A percentile compares a stretch with the other conserved stretches of the same genome.
These are phyloP conservation scores for Novumbra hubbsi DNA, from an alignment of 2,797 vertebrate species.

Conservation along the genomic window DNA sequence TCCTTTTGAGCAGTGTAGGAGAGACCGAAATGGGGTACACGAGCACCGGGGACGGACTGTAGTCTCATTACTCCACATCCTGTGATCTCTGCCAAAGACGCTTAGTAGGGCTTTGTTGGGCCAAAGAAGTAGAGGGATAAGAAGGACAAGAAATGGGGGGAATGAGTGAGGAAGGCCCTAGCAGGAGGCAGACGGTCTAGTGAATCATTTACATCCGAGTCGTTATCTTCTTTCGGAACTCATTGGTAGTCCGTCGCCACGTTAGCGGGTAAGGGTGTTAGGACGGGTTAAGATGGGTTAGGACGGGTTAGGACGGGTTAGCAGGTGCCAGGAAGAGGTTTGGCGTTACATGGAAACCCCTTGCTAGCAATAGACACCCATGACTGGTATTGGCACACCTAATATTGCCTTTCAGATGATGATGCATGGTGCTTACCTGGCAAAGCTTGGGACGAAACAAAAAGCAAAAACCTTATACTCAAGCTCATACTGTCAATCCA, in stretches of 20 bases:
- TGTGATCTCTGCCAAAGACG: conserved; percentile 70
- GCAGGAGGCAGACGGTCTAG: conserved; percentile 26
- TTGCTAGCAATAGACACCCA: not conserved
- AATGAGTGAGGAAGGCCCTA: conserved; percentile 8
- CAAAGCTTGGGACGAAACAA: not conserved
- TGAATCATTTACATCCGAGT: conserved; percentile 52
- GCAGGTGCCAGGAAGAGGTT: conserved; percentile 35
- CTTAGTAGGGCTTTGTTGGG: conserved; percentile 68
- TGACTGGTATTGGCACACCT: not conserved
- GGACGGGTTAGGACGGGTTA: conserved; percentile 62
- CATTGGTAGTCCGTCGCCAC: conserved; percentile 65
- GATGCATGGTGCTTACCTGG: not conserved
- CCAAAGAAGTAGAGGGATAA: conserved; percentile 36
- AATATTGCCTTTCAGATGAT: not conserved
- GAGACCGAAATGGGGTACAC: conserved; percentile 46
- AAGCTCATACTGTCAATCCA: not conserved
- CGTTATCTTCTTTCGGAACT: conserved; percentile 45
- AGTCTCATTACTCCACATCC: conserved; percentile 50
- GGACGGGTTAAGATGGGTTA: conserved; percentile 55
- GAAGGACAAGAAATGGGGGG: conserved; percentile 13
- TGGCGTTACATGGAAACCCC: not conserved
- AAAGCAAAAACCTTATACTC: not conserved
- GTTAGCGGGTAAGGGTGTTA: conserved; percentile 70
- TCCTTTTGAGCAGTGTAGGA: conserved; percentile 26
- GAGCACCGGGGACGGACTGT: conserved; percentile 66